These are phyloP conservation scores for Pelecanoides urinatrix DNA, from an alignment of 2,113 vertebrate genomes.

Conservation along the genomic window DNA sequence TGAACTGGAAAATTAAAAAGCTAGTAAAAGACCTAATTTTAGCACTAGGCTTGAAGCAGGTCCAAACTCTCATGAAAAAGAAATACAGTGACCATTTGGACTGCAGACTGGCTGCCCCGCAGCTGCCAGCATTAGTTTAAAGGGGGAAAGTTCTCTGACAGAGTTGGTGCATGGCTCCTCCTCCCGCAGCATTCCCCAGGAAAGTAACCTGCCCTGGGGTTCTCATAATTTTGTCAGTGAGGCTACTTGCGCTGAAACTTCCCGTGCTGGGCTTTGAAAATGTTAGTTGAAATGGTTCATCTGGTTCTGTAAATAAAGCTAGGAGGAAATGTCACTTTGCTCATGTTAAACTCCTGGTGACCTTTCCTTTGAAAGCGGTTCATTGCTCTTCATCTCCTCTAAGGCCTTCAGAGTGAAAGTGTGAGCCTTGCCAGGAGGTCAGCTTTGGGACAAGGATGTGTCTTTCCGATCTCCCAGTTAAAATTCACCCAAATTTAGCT, in stretches of 20 bases:
- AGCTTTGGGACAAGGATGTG: background rate
- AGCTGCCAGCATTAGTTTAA: background rate
- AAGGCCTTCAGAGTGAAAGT: background rate
- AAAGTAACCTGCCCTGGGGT: background rate
- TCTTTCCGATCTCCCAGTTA: background rate
- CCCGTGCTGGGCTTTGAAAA: constrained; percentile 34
- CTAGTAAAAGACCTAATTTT: constrained; percentile 34
- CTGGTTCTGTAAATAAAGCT: constrained; percentile 49
- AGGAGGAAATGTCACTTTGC: constrained; percentile 26
- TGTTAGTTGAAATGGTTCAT: constrained; percentile 39
- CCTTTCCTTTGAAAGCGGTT: constrained; percentile 39
- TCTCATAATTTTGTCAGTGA: constrained; percentile 3
- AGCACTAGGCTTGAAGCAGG: background rate
- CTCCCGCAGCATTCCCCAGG: background rate
- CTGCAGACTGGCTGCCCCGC: background rate
- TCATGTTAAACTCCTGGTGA: constrained; percentile 44
- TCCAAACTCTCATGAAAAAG: constrained; percentile 29
- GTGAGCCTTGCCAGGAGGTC: constrained; percentile 22
- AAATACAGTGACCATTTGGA: background rate
- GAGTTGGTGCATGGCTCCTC: background rate
- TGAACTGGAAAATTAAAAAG: constrained; percentile 31
- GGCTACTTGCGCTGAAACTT: background rate
- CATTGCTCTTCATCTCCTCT: background rate
- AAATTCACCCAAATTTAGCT: background rate
- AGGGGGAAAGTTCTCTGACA: background rate